Percentiles rank a stretch among this genome's conserved stretches.
Evolutionary conservation across 2,113 vertebrate species (phyloP).

Genomic region (Ibidorhyncha struthersii): DNA sequence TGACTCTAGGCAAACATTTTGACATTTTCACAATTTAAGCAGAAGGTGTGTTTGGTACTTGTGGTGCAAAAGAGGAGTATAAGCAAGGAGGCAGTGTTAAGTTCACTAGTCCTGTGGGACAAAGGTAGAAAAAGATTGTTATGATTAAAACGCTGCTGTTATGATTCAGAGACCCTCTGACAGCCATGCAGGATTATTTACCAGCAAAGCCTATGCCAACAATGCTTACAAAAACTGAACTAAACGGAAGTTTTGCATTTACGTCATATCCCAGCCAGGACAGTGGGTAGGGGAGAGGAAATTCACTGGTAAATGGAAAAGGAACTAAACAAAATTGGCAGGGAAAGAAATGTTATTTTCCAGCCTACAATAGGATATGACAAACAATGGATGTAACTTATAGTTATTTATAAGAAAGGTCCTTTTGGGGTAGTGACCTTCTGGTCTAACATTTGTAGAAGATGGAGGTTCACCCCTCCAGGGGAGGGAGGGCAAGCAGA

Average conservation of each 20-base stretch:
- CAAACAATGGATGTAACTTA: constrained; percentile 57
- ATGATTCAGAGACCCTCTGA: constrained; percentile 31
- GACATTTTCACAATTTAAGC: not conserved
- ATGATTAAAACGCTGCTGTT: not conserved
- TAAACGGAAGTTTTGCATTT: constrained; percentile 28
- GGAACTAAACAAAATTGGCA: constrained; percentile 44
- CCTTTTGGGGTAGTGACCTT: constrained; percentile 17
- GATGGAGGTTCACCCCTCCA: not conserved
- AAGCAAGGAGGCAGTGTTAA: not conserved
- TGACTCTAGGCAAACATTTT: not conserved
- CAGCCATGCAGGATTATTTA: not conserved
- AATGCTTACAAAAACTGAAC: constrained; percentile 12
- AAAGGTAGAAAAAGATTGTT: constrained; percentile 1
- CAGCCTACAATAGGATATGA: constrained; percentile 20
- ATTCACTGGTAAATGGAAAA: constrained; percentile 44
- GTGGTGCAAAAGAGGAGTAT: not conserved
- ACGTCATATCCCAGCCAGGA: constrained; percentile 5
- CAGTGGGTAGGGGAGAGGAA: constrained; percentile 21
- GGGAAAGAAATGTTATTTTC: constrained; percentile 44
- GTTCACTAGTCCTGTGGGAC: not conserved
- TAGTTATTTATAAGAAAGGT: constrained; percentile 46
- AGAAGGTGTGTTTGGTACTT: not conserved
- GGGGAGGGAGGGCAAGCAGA: not conserved
- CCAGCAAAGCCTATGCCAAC: not conserved
- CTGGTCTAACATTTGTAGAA: not conserved